These are phyloP conservation scores for Ostrea edulis DNA, from an alignment of 1,140 invertebrate species.

Conservation along the genomic window DNA sequence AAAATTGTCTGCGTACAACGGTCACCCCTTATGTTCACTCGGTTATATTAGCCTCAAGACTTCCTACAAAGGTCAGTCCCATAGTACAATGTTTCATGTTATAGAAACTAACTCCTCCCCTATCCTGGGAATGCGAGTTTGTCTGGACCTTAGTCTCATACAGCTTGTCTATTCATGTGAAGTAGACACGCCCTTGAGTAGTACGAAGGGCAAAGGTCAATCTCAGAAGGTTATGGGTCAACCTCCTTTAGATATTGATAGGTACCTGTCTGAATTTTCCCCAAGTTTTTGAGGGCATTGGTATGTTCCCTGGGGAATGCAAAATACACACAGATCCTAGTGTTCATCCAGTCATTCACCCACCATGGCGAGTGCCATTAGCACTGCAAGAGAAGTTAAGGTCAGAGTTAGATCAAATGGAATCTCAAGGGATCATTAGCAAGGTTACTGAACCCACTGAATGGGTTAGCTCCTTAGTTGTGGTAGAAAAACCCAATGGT, in stretches of 20 bases:
- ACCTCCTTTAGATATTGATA: too few relatives aligned
- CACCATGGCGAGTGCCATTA: neutral
- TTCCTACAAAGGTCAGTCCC: neutral
- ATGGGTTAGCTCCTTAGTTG: slow-evolving; percentile 35
- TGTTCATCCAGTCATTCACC: slow-evolving; percentile 24
- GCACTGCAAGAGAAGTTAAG: neutral
- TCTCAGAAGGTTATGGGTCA: neutral
- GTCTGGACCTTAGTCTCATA: slow-evolving; percentile 42
- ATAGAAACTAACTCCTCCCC: slow-evolving; percentile 44
- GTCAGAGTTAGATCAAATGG: neutral
- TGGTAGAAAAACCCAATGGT: slow-evolving; percentile 52
- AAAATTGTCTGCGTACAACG: slow-evolving; percentile 46
- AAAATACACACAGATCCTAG: slow-evolving; percentile 24
- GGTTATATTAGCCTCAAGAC: slow-evolving; percentile 43
- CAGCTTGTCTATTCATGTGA: slow-evolving; percentile 44
- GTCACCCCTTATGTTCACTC: slow-evolving; percentile 20
- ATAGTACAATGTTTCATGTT: slow-evolving; percentile 27
- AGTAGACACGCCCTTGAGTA: neutral
- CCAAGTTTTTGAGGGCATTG: slow-evolving; percentile 35
- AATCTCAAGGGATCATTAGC: too few relatives aligned
- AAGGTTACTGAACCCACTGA: too few relatives aligned
- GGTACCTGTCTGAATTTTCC: too few relatives aligned
- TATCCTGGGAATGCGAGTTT: slow-evolving; percentile 46
- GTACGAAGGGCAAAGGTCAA: neutral
- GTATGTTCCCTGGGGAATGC: slow-evolving; percentile 28